Evolutionary conservation across 64 coral and sea anemone species (phyloP), one percentile per base, ranked within the genome.

Genomic region (Porites lutea): DNA sequence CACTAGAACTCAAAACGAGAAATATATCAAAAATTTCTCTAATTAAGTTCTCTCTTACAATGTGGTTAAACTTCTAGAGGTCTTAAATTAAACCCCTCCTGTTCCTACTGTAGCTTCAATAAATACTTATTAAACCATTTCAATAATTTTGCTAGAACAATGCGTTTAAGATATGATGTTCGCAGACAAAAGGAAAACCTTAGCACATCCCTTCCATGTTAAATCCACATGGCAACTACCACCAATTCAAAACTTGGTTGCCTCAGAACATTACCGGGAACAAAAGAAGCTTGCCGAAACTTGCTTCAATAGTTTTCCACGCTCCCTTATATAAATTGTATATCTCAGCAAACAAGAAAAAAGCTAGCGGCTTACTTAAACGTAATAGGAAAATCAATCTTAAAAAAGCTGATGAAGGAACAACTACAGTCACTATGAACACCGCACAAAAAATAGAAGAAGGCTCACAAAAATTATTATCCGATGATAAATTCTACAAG

Each of bases 171-270:
- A n/a, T 68, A 68, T n/a, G n/a, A 68, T 68, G 65, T 68, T 21
- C 65, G 65, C 65, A 68, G 6, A 68, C 3, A 46, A 74, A 9
- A 6, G 27, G 71, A 74, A 49, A 74, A 74, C 71, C 48, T 4
- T 11, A 21, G 27, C 27, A 3, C 27, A 74, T 74, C 71, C 43
- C 71, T 74, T 74, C 71, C 71, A 74, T 74, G 71, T 74, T 7
- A 74, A 74, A 48, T 74, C 71, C 2, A 74, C 71, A 6, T 74
- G 71, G 71, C 37, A 74, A n/a, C n/a, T n/a, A 54, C 52, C 52
- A 54, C 52, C 52, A 5, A 54, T 54, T 54, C 52, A 54, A 54
- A 54, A 54, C 52, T 54, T 9, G 52, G 52, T 54, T 54, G 52
- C 52, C 52, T 9, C n/a, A n/a, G n/a, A n/a, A n/a, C n/a, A n/a